Percentiles rank a stretch among this genome's conserved stretches.
phyloP scores from a whole-genome alignment of 2,888 invertebrate species.

The Caprella mutica region DNA sequence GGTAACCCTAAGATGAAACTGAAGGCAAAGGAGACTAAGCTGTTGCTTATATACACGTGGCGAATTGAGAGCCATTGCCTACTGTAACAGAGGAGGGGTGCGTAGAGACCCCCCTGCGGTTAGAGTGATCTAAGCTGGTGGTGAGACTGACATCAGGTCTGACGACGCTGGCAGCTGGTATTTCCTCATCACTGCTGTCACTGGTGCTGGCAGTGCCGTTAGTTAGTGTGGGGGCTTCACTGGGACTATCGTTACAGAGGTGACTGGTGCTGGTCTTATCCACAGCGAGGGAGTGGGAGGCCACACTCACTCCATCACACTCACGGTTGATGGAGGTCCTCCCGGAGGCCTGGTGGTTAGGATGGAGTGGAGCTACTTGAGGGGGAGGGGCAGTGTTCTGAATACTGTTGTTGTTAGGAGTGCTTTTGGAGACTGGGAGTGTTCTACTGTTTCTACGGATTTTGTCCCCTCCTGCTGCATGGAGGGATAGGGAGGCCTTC shows the following conservation, averaged over 20 bases:
- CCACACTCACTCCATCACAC: neutral
- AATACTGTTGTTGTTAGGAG: no score
- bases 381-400: neutral
- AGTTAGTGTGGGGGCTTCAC: neutral
- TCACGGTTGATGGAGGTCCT: neutral
- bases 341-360: neutral
- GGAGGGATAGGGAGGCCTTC: no score
- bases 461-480: no score
- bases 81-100: constrained; percentile 1
- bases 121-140: neutral
- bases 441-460: no score
- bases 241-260: neutral
- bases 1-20: no score
- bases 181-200: neutral
- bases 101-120: neutral
- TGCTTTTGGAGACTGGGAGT: no score
- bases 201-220: neutral
- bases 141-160: neutral
- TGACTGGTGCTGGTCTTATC: neutral
- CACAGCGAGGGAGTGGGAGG: neutral
- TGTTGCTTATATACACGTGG: constrained; percentile 3
- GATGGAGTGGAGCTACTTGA: neutral
- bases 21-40: no score
- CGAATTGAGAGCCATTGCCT: neutral
- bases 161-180: neutral